Conservation (phyloP, 2,113 vertebrate genomes). For the Antechinus stuartii region DNA sequence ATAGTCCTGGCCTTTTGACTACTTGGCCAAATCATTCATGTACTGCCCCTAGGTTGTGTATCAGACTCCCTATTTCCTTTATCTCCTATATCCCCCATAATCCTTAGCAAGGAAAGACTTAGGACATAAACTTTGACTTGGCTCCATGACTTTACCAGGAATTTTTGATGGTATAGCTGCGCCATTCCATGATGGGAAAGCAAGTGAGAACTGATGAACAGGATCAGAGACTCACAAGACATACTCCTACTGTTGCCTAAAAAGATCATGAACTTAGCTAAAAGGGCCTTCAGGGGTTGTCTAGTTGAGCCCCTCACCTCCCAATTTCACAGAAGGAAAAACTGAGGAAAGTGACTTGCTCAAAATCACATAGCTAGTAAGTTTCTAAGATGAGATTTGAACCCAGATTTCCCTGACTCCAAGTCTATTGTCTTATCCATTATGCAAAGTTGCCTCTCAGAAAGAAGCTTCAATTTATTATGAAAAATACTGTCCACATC, state of each 20-base stretch:
- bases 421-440: background rate
- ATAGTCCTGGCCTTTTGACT: background rate
- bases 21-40: background rate
- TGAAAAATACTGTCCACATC: background rate
- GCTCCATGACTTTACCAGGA: background rate
- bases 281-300: background rate
- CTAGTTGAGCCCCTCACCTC: background rate
- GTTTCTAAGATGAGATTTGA: background rate
- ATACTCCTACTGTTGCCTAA: background rate
- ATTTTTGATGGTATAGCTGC: background rate
- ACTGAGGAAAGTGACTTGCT: background rate
- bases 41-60: background rate
- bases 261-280: background rate
- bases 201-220: background rate
- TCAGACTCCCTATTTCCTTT: background rate
- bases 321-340: background rate
- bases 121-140: background rate
- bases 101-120: background rate
- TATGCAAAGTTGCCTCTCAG: background rate
- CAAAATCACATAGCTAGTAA: background rate
- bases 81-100: background rate
- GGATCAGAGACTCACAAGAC: background rate
- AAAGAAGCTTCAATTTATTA: background rate
- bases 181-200: background rate
- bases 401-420: background rate